Evolutionary conservation across 2,113 vertebrate genomes (phyloP).

Genomic region (Chaetorhynchus papuensis): DNA sequence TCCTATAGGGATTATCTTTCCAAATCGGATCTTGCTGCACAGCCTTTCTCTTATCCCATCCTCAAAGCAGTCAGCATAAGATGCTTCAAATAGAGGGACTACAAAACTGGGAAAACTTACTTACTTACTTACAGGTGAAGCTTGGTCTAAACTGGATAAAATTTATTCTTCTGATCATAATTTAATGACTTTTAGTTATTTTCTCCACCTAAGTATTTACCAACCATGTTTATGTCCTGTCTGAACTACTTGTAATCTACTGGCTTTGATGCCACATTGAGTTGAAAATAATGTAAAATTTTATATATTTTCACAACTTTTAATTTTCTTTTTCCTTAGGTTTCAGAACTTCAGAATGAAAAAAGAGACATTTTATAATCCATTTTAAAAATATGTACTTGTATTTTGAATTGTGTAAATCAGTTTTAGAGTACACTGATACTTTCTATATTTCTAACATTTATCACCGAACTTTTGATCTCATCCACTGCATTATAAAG

Average conservation of each 20-base stretch:
- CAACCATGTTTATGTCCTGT: background rate
- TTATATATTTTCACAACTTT: background rate
- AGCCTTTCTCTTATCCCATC: background rate
- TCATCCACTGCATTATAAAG: background rate
- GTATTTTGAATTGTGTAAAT: background rate
- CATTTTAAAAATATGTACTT: accelerated
- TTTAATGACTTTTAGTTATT: background rate
- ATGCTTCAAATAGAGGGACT: background rate
- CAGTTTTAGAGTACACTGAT: background rate
- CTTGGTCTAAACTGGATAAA: background rate
- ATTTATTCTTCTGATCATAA: background rate
- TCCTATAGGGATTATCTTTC: background rate
- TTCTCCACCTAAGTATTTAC: background rate
- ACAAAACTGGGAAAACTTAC: background rate
- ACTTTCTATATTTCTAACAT: background rate
- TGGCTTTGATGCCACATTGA: background rate
- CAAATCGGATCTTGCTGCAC: background rate
- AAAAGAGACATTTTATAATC: background rate
- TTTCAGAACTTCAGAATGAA: background rate
- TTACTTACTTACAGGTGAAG: background rate
- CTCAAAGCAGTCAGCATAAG: background rate
- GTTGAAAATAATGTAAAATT: background rate
- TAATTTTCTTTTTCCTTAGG: background rate
- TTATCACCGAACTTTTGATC: background rate
- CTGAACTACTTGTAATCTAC: background rate